Evolutionary conservation across 1,140 invertebrate genomes (phyloP), one percentile per base, ranked within the genome.

Genomic region (Glomeris maerens): DNA sequence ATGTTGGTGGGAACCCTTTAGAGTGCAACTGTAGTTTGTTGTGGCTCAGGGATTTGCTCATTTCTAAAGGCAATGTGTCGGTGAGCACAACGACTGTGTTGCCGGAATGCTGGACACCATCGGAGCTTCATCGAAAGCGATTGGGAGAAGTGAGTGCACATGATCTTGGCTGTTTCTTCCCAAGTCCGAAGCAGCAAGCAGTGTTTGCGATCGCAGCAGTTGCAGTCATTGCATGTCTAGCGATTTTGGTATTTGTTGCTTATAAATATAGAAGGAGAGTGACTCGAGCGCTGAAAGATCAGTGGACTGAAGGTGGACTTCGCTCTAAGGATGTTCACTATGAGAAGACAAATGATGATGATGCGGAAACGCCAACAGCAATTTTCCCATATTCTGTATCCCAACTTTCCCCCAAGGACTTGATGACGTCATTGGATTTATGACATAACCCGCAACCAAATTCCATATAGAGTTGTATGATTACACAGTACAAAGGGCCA

Each of bases 1-100:
- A 88, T 54, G 67, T 91, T 3, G 80, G 81, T 13, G 84, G 87
- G 53, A 90, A 90, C 60, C 84, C 84, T 0, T 67, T 91, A 10
- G 66, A 77, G n/a, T 91, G 86, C 63, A 78, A 80, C 56, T 90
- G 86, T 58, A 75, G 77, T 48, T 60, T 88, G 2, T 64, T 84
- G 27, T 91, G 85, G 85, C 69, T 89, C 38, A 72, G 79, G 5
- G 80, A 84, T 51, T 67, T 86, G 2, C 49, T 57, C 27, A 26
- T 25, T 14, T 20, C 21, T 21, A 44, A 38, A 13, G 23, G 25
- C 1, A 40, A 14, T n/a, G 4, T 2, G 3, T 17, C 44, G 42
- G 54, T 60, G 36, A 78, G 31, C 14, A 56, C 54, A 41, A 31
- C 52, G 1, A 53, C 56, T 13, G 45, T 49, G 13, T 51, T 57